Conservation (phyloP, 2,113 vertebrate species). For the Cyrtonyx montezumae region DNA sequence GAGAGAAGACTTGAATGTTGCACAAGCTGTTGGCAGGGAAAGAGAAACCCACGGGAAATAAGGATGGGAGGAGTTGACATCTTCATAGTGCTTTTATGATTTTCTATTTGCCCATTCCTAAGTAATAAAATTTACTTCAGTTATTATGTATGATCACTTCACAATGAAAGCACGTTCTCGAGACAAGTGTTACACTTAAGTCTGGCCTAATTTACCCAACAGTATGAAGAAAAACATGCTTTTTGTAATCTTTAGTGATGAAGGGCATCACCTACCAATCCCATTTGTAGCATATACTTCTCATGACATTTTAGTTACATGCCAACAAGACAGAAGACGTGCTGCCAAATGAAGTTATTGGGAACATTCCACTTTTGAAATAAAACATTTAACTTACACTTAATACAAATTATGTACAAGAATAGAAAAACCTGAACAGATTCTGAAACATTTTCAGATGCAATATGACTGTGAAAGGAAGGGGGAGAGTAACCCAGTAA, state of each 20-base stretch:
- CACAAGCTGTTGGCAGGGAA: constrained; percentile 46
- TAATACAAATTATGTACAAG: constrained; percentile 87
- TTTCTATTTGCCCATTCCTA: constrained; percentile 72
- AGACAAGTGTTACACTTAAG: constrained; percentile 68
- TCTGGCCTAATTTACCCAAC: constrained; percentile 70
- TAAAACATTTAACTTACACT: constrained; percentile 87
- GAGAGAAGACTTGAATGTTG: constrained; percentile 52
- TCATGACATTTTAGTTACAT: constrained; percentile 69
- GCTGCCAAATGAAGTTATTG: constrained; percentile 75
- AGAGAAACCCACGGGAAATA: constrained; percentile 36
- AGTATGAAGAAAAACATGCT: constrained; percentile 62
- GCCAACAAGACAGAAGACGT: constrained; percentile 77
- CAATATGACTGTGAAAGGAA: constrained; percentile 26
- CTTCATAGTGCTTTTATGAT: constrained; percentile 73
- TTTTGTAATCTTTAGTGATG: constrained; percentile 63
- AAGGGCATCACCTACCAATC: constrained; percentile 68
- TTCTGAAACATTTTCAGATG: constrained; percentile 67
- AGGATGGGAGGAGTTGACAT: constrained; percentile 24
- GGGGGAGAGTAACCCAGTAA: constrained; percentile 52
- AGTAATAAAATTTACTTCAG: constrained; percentile 70
- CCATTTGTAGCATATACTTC: constrained; percentile 73
- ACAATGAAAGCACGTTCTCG: constrained; percentile 74
- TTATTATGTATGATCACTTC: constrained; percentile 72
- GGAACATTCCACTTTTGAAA: constrained; percentile 78
- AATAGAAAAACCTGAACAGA: constrained; percentile 77